Conservation (phyloP, 2,888 invertebrate species). For the Mycalesis mineus region DNA sequence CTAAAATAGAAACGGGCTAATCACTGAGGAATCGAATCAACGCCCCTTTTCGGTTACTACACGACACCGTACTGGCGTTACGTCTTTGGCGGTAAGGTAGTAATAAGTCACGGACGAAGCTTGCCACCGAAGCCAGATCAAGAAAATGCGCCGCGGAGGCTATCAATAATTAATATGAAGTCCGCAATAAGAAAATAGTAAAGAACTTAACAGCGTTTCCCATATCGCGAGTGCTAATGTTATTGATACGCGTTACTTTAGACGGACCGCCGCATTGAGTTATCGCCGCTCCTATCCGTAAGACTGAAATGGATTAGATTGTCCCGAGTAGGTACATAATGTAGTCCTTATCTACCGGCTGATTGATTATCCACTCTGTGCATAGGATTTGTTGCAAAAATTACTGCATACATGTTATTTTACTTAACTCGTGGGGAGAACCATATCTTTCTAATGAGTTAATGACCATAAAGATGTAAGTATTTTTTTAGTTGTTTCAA, state of each 20-base stretch:
- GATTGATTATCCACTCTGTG: slow-evolving; percentile 7
- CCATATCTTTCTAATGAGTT: too few relatives aligned
- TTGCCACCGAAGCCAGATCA: too few relatives aligned
- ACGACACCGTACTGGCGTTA: too few relatives aligned
- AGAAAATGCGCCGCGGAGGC: too few relatives aligned
- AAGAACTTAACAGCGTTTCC: neutral
- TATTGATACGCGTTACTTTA: slow-evolving; percentile 10
- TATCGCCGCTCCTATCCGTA: slow-evolving; percentile 6
- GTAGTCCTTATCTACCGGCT: slow-evolving; percentile 3
- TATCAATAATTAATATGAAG: neutral
- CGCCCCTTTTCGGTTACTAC: too few relatives aligned
- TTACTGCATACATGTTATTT: neutral
- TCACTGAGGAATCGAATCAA: too few relatives aligned
- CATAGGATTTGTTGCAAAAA: neutral
- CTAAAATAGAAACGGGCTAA: too few relatives aligned
- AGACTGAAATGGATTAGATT: slow-evolving; percentile 13
- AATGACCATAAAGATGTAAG: too few relatives aligned
- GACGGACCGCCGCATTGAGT: slow-evolving; percentile 5
- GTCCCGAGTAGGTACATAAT: neutral
- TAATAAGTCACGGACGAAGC: too few relatives aligned
- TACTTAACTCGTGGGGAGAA: too few relatives aligned
- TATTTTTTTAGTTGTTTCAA: too few relatives aligned
- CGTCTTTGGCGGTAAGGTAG: too few relatives aligned
- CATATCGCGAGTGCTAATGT: slow-evolving; percentile 3
- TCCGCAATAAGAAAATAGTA: neutral